phyloP scores from a whole-genome alignment of 2,797 vertebrate genomes.

The Myotis findleyi region DNA sequence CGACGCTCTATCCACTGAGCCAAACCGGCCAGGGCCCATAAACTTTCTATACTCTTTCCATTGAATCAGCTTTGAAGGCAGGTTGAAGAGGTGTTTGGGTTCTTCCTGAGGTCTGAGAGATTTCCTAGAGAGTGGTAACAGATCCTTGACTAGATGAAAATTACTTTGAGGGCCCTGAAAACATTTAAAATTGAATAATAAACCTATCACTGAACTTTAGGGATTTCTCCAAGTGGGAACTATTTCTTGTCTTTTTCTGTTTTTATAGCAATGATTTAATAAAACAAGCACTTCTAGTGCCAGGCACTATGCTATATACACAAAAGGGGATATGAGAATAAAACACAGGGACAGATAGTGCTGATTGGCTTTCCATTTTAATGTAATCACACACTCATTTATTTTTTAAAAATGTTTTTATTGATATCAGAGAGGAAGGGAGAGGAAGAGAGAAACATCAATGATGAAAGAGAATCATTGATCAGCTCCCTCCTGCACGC shows the following conservation, averaged over 20 bases:
- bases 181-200: slow-evolving; percentile 46
- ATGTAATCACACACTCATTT: background rate
- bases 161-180: slow-evolving; percentile 44
- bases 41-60: slow-evolving; percentile 24
- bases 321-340: background rate
- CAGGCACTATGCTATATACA: background rate
- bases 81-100: slow-evolving; percentile 24
- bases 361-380: slow-evolving; percentile 23
- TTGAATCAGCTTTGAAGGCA: background rate
- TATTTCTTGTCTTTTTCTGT: slow-evolving; percentile 1
- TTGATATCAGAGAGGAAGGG: background rate
- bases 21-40: background rate
- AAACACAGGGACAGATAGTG: background rate
- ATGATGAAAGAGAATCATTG: background rate
- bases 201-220: background rate
- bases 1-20: too few relatives aligned
- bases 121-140: slow-evolving; percentile 29
- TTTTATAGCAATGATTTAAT: slow-evolving; percentile 1
- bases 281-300: slow-evolving; percentile 11
- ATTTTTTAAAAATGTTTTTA: background rate
- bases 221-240: background rate
- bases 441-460: background rate
- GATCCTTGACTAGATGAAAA: slow-evolving; percentile 24
- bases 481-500: background rate
- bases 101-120: slow-evolving; percentile 26